These are phyloP conservation scores for Zenarchopterus dispar DNA, from an alignment of 2,797 vertebrate species.

Conservation along the genomic window DNA sequence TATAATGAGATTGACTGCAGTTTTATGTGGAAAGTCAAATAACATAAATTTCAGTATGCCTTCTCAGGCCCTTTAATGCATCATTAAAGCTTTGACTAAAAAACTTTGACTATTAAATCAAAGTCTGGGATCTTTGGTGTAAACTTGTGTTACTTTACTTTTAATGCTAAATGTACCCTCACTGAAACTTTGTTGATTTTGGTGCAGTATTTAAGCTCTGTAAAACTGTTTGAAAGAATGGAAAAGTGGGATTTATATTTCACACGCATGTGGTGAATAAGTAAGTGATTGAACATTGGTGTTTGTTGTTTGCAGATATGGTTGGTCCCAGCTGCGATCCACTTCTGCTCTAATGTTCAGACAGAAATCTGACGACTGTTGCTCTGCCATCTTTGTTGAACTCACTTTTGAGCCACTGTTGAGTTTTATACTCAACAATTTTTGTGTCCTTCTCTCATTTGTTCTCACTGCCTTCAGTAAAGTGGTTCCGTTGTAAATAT, in stretches of 20 bases:
- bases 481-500: no score
- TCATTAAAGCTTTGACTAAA: slow-evolving; percentile 53
- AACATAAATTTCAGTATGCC: slow-evolving; percentile 70
- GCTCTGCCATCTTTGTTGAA: no score
- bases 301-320: slow-evolving; percentile 73
- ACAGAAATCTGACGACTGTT: background rate
- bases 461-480: no score
- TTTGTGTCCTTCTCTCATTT: no score
- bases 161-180: slow-evolving; percentile 9
- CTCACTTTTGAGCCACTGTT: no score
- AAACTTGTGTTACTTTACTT: slow-evolving; percentile 26
- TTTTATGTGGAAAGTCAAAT: slow-evolving; percentile 85
- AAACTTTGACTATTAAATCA: slow-evolving; percentile 30
- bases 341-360: slow-evolving; percentile 62
- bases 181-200: background rate
- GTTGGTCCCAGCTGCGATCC: slow-evolving; percentile 76
- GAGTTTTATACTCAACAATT: no score
- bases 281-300: slow-evolving; percentile 12
- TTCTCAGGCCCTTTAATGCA: slow-evolving; percentile 54
- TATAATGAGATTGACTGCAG: slow-evolving; percentile 80
- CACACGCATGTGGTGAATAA: background rate
- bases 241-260: background rate
- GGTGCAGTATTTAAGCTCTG: slow-evolving; percentile 1
- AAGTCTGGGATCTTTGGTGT: slow-evolving; percentile 37
- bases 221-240: background rate